These are phyloP conservation scores for Nysson spinosus DNA, from an alignment of 2,888 invertebrate species.

Conservation along the genomic window DNA sequence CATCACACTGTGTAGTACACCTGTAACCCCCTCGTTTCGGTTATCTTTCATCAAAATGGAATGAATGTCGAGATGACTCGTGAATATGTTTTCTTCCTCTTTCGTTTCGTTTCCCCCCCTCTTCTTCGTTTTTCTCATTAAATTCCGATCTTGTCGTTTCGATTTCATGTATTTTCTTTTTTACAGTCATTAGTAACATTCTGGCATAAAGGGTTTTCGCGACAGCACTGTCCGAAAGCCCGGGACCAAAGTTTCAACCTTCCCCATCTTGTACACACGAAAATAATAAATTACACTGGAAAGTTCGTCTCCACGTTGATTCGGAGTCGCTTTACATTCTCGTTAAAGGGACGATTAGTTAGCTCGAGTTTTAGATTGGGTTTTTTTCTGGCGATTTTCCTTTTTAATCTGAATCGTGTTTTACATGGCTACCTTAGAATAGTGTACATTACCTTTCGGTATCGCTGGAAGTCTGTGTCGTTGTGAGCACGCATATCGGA, in stretches of 20 bases:
- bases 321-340: slow-evolving; percentile 26
- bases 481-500: slow-evolving; percentile 49
- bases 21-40: slow-evolving; percentile 58
- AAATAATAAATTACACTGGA: slow-evolving; percentile 63
- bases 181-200: slow-evolving; percentile 50
- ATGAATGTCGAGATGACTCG: slow-evolving; percentile 70
- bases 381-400: no score
- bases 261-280: slow-evolving; percentile 61
- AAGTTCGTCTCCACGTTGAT: slow-evolving; percentile 37
- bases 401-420: slow-evolving; percentile 34
- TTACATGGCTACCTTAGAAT: slow-evolving; percentile 48
- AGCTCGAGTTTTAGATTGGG: background rate
- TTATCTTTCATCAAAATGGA: slow-evolving; percentile 70
- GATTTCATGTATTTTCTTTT: slow-evolving; percentile 27
- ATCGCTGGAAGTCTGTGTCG: slow-evolving; percentile 49
- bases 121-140: no score
- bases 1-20: slow-evolving; percentile 61
- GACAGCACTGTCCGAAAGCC: slow-evolving; percentile 45
- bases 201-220: slow-evolving; percentile 38
- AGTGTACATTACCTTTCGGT: slow-evolving; percentile 44
- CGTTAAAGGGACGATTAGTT: slow-evolving; percentile 34
- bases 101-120: slow-evolving; percentile 35
- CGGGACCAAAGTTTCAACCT: no score
- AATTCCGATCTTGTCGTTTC: slow-evolving; percentile 43
- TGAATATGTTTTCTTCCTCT: slow-evolving; percentile 56